These are phyloP conservation scores for Eulemur rufifrons DNA, from an alignment of 2,113 vertebrate genomes.

Conservation along the genomic window DNA sequence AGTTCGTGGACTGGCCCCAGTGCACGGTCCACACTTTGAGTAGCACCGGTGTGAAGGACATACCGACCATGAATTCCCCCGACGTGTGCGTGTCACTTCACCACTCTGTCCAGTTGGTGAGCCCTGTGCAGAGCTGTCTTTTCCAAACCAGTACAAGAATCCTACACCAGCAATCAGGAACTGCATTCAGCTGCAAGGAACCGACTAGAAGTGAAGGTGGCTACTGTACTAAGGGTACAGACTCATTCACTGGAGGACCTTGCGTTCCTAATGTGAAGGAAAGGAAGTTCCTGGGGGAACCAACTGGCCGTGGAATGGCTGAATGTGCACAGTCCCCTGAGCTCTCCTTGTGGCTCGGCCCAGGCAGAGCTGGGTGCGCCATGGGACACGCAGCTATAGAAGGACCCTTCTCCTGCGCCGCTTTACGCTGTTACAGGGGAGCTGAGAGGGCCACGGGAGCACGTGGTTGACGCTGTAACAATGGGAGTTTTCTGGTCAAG, in stretches of 20 bases:
- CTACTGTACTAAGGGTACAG: neutral
- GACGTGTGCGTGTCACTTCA: too few species aligned
- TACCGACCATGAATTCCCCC: neutral
- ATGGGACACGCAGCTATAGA: accelerated
- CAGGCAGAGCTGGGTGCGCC: neutral
- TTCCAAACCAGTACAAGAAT: neutral
- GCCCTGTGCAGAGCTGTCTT: neutral
- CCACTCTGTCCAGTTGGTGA: neutral
- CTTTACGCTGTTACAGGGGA: neutral
- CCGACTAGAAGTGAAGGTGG: neutral
- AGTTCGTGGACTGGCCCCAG: neutral
- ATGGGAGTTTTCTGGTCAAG: neutral
- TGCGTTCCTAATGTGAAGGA: neutral
- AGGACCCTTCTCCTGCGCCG: neutral
- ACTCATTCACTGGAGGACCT: neutral
- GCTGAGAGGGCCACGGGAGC: neutral
- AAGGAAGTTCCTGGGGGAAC: neutral
- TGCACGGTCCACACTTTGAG: neutral
- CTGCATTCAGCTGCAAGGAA: neutral
- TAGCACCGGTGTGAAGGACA: neutral
- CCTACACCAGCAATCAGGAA: neutral
- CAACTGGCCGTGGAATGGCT: neutral
- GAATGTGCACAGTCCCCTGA: neutral
- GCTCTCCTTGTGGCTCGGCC: neutral
- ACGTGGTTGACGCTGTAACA: neutral